These are phyloP conservation scores for Dipodomys ordii DNA, from an alignment of 2,113 vertebrate species.

Conservation along the genomic window DNA sequence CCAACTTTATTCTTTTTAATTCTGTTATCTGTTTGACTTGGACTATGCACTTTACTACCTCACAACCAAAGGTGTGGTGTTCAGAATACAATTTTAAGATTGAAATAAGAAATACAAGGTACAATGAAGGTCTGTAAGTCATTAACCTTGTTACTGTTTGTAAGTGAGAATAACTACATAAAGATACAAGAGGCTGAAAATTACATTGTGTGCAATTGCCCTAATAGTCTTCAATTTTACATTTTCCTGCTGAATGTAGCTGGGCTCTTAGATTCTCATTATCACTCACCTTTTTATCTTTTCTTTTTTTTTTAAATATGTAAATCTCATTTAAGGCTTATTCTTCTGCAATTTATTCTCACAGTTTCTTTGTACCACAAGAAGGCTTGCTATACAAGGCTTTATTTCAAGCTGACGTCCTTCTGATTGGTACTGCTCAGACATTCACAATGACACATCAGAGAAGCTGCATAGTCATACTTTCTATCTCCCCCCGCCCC, in stretches of 20 bases:
- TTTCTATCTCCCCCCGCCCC: neutral
- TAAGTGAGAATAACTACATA: neutral
- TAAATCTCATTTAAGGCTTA: conserved; percentile 10
- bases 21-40: neutral
- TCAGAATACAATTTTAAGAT: neutral
- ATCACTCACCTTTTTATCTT: neutral
- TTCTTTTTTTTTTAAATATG: neutral
- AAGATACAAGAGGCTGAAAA: neutral
- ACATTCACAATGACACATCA: neutral
- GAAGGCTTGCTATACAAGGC: neutral
- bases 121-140: neutral
- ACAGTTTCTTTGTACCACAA: conserved; percentile 24
- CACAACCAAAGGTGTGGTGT: neutral
- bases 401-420: conserved; percentile 20
- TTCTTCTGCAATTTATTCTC: conserved; percentile 20
- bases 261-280: neutral
- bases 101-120: neutral
- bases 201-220: neutral
- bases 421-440: conserved; percentile 36
- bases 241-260: neutral
- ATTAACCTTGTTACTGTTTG: neutral
- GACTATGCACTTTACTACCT: neutral
- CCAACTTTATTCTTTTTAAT: neutral
- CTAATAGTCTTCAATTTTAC: neutral
- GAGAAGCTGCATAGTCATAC: neutral